Percentiles rank a stretch among this genome's conserved stretches.
Conservation (phyloP, 2,888 invertebrate genomes). For the Nemurella pictetii region DNA sequence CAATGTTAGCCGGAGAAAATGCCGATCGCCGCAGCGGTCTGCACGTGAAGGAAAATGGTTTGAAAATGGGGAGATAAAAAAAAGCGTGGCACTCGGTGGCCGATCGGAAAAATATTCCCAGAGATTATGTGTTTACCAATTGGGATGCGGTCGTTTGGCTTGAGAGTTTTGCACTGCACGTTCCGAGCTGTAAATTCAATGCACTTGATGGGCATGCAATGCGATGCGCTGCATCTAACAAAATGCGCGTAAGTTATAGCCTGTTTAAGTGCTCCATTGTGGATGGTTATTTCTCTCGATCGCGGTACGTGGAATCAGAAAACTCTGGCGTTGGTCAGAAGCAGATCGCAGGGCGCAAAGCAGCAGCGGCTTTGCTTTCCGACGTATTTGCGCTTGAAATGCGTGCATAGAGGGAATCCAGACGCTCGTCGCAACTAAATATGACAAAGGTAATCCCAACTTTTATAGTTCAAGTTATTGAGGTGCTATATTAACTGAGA, state of each 20-base stretch:
- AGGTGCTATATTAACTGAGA: slow-evolving; percentile 23
- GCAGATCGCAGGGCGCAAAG: no score
- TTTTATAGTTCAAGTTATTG: slow-evolving; percentile 29
- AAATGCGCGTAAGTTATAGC: background rate
- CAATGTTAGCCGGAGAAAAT: no score
- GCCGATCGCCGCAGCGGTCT: background rate
- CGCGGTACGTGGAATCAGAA: background rate
- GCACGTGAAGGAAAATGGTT: background rate
- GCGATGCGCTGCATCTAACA: background rate
- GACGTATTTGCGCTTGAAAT: no score
- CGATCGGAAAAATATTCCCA: no score
- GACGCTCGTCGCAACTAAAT: slow-evolving; percentile 10
- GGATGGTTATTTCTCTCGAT: no score
- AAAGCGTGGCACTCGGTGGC: no score
- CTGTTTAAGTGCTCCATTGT: background rate
- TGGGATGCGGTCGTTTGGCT: no score
- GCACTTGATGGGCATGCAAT: background rate
- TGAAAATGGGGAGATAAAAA: no score
- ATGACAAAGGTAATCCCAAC: slow-evolving; percentile 27
- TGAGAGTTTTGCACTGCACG: background rate
- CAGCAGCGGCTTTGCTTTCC: background rate
- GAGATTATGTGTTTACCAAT: no score
- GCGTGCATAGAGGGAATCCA: background rate
- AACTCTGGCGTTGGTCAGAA: background rate
- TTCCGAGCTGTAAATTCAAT: no score